phyloP scores from a whole-genome alignment of 2,797 vertebrate genomes.

The Eulemur albifrons region DNA sequence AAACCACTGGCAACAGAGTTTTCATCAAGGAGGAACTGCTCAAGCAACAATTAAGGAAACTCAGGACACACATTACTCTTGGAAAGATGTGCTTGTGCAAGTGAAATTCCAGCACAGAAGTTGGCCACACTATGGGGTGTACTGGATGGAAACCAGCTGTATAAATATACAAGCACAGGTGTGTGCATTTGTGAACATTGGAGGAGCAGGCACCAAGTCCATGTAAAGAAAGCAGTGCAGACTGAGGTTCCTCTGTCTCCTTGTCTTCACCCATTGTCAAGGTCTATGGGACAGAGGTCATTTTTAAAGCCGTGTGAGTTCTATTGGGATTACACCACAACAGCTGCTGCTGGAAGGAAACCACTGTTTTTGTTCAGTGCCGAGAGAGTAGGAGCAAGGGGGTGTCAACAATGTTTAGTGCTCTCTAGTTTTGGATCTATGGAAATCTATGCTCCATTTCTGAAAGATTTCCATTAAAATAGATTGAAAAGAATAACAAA shows the following conservation, averaged over 20 bases:
- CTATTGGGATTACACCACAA: background rate
- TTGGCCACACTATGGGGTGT: accelerated
- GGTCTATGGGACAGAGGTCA: background rate
- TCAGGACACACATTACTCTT: background rate
- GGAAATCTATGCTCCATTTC: background rate
- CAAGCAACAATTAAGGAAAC: background rate
- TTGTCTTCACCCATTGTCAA: background rate
- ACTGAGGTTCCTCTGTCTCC: background rate
- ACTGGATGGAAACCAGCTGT: background rate
- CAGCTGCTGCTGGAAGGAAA: background rate
- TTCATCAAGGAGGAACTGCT: background rate
- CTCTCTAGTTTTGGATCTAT: background rate
- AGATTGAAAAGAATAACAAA: background rate
- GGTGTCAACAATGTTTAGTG: background rate
- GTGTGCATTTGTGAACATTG: background rate
- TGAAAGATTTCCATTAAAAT: background rate
- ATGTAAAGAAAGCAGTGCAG: background rate
- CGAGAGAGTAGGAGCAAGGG: background rate
- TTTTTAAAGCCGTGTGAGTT: background rate
- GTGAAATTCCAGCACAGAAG: background rate
- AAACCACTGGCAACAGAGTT: background rate
- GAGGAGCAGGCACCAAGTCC: background rate
- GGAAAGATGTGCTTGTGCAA: background rate
- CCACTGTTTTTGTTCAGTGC: background rate
- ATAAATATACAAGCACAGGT: background rate